Evolutionary conservation across 2,888 invertebrate genomes (phyloP).

Genomic region (Deroplatys truncata): DNA sequence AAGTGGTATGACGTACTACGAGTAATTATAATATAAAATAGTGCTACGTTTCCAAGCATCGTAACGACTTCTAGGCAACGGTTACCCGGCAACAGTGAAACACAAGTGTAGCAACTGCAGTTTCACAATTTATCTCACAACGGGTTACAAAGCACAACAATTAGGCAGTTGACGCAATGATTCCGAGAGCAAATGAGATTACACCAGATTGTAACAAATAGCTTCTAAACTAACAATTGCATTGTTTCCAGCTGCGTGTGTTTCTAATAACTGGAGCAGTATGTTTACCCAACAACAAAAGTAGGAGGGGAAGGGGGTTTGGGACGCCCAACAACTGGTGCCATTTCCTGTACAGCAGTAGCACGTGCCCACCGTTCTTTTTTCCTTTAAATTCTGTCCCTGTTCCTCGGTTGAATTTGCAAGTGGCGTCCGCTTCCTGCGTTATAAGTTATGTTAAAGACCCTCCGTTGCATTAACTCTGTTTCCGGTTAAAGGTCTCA

Average conservation of each 20-base stretch:
- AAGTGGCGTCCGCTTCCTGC: background rate
- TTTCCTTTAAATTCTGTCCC: background rate
- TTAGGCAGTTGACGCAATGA: background rate
- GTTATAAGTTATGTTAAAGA: background rate
- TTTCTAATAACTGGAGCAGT: background rate
- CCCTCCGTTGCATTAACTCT: background rate
- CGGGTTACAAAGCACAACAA: background rate
- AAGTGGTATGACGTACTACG: too few relatives aligned
- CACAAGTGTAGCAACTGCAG: too few relatives aligned
- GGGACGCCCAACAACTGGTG: background rate
- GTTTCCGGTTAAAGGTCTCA: too few relatives aligned
- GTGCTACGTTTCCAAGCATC: constrained; percentile 47
- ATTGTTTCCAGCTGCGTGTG: background rate
- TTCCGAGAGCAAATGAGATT: background rate
- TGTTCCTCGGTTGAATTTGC: background rate
- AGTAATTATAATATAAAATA: too few relatives aligned
- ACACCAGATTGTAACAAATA: background rate
- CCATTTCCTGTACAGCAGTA: background rate
- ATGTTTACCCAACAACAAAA: background rate
- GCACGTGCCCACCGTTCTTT: background rate
- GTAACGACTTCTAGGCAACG: too few relatives aligned
- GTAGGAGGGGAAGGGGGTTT: background rate
- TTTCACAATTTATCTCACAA: too few relatives aligned
- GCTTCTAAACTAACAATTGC: background rate
- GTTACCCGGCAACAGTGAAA: too few relatives aligned